These are phyloP conservation scores for Acleris sparsana DNA, from an alignment of 2,888 invertebrate genomes.

Conservation along the genomic window DNA sequence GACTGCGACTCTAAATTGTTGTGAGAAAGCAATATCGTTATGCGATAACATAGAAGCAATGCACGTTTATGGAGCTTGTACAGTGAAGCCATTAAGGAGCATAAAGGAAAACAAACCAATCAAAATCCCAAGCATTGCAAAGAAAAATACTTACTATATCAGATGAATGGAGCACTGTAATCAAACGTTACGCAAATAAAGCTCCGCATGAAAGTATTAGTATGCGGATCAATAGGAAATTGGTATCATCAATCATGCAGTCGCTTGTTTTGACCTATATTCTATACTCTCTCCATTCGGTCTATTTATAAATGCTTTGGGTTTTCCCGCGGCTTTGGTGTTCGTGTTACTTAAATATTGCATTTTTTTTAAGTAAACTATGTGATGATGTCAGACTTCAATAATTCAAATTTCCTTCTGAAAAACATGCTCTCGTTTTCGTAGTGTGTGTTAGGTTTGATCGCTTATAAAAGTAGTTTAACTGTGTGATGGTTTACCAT, in stretches of 20 bases:
- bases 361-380: not conserved
- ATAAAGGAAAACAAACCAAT: not conserved
- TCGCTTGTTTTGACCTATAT: constrained; percentile 59
- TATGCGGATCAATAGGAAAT: constrained; percentile 63
- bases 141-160: not conserved
- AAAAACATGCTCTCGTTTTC: no score
- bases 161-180: constrained; percentile 23
- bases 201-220: constrained; percentile 46
- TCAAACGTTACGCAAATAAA: constrained; percentile 53
- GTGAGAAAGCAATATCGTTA: constrained; percentile 29
- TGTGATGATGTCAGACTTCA: no score
- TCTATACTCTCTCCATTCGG: constrained; percentile 30
- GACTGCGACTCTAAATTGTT: constrained; percentile 40
- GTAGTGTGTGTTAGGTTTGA: no score
- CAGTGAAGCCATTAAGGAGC: not conserved
- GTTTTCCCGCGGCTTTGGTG: constrained; percentile 19
- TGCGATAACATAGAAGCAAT: constrained; percentile 14
- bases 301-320: constrained; percentile 23
- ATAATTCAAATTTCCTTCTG: no score
- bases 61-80: not conserved
- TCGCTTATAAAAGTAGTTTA: constrained; percentile 1
- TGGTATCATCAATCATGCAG: constrained; percentile 68
- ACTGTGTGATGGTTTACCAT: constrained; percentile 11
- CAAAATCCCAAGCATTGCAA: not conserved
- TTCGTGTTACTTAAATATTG: constrained; percentile 4